phyloP scores from a whole-genome alignment of 2,797 vertebrate genomes.

The Xenentodon cancila region DNA sequence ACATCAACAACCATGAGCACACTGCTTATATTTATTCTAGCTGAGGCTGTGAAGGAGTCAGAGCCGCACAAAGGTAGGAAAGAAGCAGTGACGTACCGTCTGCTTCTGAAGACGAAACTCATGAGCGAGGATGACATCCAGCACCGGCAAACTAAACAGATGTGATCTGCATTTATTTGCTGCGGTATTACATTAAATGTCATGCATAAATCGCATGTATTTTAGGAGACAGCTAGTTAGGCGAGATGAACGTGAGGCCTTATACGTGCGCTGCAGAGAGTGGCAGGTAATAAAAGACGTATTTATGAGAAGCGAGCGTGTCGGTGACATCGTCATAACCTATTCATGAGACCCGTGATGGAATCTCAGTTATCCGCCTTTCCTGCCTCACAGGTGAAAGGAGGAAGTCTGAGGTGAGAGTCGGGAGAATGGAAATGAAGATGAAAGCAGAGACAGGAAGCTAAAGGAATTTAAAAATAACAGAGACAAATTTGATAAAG shows the following conservation, averaged over 20 bases:
- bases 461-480: conserved; percentile 28
- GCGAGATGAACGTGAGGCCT: conserved; percentile 26
- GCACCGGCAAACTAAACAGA: conserved; percentile 29
- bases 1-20: conserved; percentile 2
- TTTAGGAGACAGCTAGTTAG: conserved; percentile 48
- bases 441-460: conserved; percentile 36
- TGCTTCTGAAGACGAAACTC: conserved; percentile 38
- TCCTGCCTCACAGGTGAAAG: conserved; percentile 67
- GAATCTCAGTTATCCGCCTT: conserved; percentile 65
- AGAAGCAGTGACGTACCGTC: neutral
- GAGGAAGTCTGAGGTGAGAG: conserved; percentile 36
- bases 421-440: conserved; percentile 58
- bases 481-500: conserved; percentile 28
- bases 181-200: conserved; percentile 20
- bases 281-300: conserved; percentile 60
- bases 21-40: conserved; percentile 45
- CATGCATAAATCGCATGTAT: conserved; percentile 28
- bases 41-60: conserved; percentile 9
- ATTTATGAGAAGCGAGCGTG: conserved; percentile 68
- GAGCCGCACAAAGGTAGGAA: conserved; percentile 12
- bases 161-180: conserved; percentile 43
- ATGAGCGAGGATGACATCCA: conserved; percentile 25
- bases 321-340: conserved; percentile 73
- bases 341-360: conserved; percentile 74
- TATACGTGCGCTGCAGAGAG: conserved; percentile 4